Evolutionary conservation across 2,113 vertebrate genomes (phyloP), one percentile per base, ranked within the genome.

Genomic region (Scophthalmus maximus): DNA sequence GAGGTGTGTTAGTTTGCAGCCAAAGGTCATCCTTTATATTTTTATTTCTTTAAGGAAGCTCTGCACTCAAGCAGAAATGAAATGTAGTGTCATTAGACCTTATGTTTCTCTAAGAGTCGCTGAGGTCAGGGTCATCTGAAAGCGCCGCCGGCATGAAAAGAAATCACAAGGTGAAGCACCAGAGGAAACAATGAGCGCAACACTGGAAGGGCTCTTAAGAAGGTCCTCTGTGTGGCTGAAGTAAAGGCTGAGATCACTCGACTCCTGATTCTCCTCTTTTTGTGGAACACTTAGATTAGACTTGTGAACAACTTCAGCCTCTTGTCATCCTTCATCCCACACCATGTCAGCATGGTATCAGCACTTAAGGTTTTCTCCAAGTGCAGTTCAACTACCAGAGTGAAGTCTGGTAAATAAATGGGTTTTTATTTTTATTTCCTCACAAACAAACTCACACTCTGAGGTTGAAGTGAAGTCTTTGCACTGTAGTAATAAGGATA

Each of bases 211-310:
- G 61, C 82, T 77, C 81, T 90, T 63, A 58, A 84, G 71, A 79
- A 67, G 66, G 68, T 82, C 73, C 30, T 79, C 73, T 40, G 58
- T 65, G 59, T 66, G 55, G 67, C 51, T 84, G 29, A 83, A 79
- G 65, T 73, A 76, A 80, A 71, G 52, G 76, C 76, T 86, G 73
- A 79, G 62, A 79, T 89, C 87, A 81, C 88, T 86, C 50, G 61
- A 90, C 88, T 80, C 76, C 17, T 87, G 68, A 68, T 78, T 74
- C 73, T 63, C 18, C 34, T 30, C 50, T 77, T 84, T n/a, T 85
- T 75, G 66, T 79, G 14, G 76, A 82, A 76, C 81, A 73, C 86
- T 88, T 60, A 30, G 59, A 53, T 65, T 68, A 62, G 53, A 84
- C 78, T 73, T 68, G 42, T 75, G 77, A 79, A 65, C 56, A 73